phyloP scores from a whole-genome alignment of 2,113 vertebrate genomes.

The Pyxicephalus adspersus region DNA sequence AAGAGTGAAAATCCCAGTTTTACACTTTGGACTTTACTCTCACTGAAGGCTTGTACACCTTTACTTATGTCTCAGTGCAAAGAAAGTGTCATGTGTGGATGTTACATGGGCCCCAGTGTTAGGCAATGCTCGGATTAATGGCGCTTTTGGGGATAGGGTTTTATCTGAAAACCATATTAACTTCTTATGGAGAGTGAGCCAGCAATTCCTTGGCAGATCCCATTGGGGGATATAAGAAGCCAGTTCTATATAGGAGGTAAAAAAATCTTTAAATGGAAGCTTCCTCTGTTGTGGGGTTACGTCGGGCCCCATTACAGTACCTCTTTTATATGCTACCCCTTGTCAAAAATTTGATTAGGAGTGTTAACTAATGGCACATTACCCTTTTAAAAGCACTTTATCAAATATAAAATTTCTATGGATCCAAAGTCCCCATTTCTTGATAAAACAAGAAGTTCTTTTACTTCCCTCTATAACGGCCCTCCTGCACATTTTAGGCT shows the following conservation, averaged over 20 bases:
- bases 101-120: neutral
- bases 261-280: neutral
- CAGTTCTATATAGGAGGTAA: too few relatives aligned
- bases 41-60: too few relatives aligned
- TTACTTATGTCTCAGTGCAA: too few relatives aligned
- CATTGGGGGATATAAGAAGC: neutral
- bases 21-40: too few relatives aligned
- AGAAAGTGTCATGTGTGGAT: too few relatives aligned
- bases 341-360: neutral
- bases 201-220: neutral
- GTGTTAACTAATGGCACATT: neutral
- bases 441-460: neutral
- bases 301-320: neutral
- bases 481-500: neutral
- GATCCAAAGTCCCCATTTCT: neutral
- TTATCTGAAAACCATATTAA: too few relatives aligned
- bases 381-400: conserved; percentile 16
- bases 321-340: conserved; percentile 1
- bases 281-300: neutral
- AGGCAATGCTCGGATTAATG: neutral
- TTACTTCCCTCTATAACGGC: neutral
- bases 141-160: neutral
- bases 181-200: neutral
- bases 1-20: too few relatives aligned
- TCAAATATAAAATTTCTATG: neutral